Conservation (phyloP, 1,140 invertebrate species). For the Lepidurus couesii region DNA sequence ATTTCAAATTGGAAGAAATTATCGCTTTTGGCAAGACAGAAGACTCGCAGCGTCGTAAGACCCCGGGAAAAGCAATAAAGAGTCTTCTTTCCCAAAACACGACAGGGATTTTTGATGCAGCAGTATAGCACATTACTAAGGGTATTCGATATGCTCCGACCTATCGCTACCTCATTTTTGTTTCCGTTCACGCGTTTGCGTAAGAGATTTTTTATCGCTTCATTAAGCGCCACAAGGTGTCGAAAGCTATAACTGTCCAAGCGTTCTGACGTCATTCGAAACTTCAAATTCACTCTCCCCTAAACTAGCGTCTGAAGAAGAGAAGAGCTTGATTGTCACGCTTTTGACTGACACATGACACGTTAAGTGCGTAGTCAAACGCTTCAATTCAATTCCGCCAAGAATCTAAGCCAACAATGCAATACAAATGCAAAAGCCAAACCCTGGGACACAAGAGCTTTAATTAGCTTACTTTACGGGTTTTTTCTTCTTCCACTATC, state of each 20-base stretch:
- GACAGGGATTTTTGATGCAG: not conserved
- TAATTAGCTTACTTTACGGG: not conserved
- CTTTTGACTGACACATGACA: not conserved
- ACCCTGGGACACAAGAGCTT: too few relatives aligned
- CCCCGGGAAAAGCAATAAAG: not conserved
- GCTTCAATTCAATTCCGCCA: too few relatives aligned
- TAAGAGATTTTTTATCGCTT: not conserved
- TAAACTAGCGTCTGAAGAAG: not conserved
- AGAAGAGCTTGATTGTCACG: not conserved
- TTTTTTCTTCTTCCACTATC: not conserved
- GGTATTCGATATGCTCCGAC: not conserved
- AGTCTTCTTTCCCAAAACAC: not conserved
- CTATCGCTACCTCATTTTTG: not conserved
- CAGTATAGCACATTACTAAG: not conserved
- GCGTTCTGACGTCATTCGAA: constrained; percentile 9
- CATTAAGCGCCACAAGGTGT: not conserved
- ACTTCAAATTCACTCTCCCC: not conserved
- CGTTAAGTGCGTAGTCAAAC: too few relatives aligned
- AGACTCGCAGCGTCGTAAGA: not conserved
- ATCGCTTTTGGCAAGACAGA: not conserved
- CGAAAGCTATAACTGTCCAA: not conserved
- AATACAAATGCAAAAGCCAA: too few relatives aligned
- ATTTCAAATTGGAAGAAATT: not conserved
- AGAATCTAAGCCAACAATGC: too few relatives aligned
- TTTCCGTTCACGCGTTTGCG: not conserved